A percentile compares a stretch with the other conserved stretches of the same genome.
phyloP scores from a whole-genome alignment of 37 sponge, comb jelly and placozoan genomes.

The Eunapius fragilis region DNA sequence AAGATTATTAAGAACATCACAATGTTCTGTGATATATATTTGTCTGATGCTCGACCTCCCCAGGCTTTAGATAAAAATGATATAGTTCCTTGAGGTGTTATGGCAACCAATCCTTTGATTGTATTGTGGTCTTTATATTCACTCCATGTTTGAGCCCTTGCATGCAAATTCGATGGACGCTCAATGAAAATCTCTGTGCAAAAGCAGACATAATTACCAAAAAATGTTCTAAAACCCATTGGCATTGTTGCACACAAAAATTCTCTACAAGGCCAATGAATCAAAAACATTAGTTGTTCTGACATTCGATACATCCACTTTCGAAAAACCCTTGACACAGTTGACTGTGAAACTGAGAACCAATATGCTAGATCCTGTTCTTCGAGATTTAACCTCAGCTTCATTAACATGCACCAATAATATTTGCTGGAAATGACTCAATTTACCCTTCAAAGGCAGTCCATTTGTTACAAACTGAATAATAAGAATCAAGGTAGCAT shows the following conservation, averaged over 20 bases:
- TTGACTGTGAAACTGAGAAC: no score
- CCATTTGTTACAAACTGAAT: no score
- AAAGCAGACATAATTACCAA: constrained; percentile 15
- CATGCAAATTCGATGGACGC: constrained; percentile 3
- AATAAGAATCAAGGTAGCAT: no score
- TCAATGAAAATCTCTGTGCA: constrained; percentile 41
- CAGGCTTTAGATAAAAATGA: constrained; percentile 15
- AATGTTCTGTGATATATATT: no score
- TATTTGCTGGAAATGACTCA: no score
- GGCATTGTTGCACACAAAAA: constrained; percentile 23
- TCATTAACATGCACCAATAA: no score
- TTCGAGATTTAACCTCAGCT: no score
- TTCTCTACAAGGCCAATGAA: constrained; percentile 33
- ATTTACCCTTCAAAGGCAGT: no score
- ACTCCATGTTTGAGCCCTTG: constrained; percentile 30
- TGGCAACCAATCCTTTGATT: constrained; percentile 50
- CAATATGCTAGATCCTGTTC: no score
- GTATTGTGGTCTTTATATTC: constrained; percentile 69
- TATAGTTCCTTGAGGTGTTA: constrained; percentile 38
- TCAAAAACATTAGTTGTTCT: background rate
- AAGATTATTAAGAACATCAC: constrained; percentile 17
- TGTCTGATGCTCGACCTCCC: no score
- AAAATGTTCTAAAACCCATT: constrained; percentile 7
- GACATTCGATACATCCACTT: no score
- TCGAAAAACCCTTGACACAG: no score